These are phyloP conservation scores for Chroicocephalus ridibundus DNA, from an alignment of 2,113 vertebrate species.

Conservation along the genomic window DNA sequence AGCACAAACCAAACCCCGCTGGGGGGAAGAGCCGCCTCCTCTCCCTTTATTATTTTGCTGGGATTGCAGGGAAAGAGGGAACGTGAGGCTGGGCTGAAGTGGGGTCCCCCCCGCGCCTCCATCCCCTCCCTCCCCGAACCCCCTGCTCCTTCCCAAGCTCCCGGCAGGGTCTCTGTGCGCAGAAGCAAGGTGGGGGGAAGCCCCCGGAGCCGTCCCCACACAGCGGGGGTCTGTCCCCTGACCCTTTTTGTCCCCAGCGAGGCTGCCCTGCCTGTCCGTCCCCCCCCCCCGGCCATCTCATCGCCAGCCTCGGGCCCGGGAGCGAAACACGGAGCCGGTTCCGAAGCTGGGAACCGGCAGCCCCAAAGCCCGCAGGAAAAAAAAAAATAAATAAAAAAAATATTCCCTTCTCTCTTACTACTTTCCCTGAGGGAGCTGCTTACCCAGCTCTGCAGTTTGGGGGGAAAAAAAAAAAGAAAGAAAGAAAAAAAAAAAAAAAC, in stretches of 20 bases:
- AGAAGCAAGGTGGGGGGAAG: neutral
- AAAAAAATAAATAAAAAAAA: neutral
- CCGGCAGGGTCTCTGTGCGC: neutral
- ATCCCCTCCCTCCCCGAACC: neutral
- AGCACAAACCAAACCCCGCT: neutral
- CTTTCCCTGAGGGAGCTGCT: constrained; percentile 1
- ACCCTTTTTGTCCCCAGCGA: neutral
- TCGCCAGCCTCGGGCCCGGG: neutral
- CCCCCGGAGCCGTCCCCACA: rapidly evolving
- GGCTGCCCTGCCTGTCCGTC: neutral
- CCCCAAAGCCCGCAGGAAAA: neutral
- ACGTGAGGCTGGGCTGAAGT: neutral
- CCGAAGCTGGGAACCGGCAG: neutral
- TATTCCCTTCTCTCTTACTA: neutral
- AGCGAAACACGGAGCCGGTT: neutral
- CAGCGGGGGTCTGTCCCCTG: neutral
- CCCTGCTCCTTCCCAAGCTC: neutral
- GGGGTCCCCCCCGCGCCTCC: neutral
- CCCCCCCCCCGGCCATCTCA: rapidly evolving
- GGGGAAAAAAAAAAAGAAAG: too few relatives aligned
- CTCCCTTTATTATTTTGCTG: neutral
- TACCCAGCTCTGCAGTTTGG: neutral
- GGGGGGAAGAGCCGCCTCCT: neutral
- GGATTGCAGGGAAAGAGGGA: neutral
- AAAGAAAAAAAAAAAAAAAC: neutral